phyloP scores from a whole-genome alignment of 2,797 vertebrate genomes.

The Menidia menidia region DNA sequence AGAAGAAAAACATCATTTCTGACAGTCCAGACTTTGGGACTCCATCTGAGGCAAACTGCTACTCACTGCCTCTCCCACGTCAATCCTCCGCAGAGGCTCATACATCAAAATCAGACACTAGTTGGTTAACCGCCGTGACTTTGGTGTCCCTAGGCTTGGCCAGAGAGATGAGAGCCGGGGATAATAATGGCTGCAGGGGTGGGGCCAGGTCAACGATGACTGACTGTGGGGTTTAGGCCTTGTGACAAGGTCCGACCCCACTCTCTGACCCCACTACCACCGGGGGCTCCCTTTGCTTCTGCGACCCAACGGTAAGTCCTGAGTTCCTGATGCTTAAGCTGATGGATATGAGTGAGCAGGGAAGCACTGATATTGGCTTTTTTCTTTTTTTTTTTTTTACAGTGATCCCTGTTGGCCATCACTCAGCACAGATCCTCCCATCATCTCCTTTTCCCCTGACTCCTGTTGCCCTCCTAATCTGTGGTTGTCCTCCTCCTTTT shows the following conservation, averaged over 20 bases:
- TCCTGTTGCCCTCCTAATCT: constrained; percentile 50
- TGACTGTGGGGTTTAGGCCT: constrained; percentile 64
- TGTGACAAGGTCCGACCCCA: constrained; percentile 55
- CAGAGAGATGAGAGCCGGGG: constrained; percentile 48
- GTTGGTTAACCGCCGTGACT: constrained; percentile 49
- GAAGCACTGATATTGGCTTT: constrained; percentile 47
- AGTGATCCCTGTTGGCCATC: constrained; percentile 61
- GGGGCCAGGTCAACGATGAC: constrained; percentile 59
- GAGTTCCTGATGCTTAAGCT: constrained; percentile 44
- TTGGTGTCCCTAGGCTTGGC: constrained; percentile 56
- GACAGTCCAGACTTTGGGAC: constrained; percentile 36
- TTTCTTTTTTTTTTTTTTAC: constrained; percentile 36
- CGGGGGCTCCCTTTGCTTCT: constrained; percentile 17
- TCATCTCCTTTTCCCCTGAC: constrained; percentile 46
- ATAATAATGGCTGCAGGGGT: constrained; percentile 59
- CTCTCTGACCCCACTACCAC: constrained; percentile 44
- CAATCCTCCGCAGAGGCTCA: constrained; percentile 61
- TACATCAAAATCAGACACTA: constrained; percentile 67
- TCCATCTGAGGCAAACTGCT: constrained; percentile 49
- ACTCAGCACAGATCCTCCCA: constrained; percentile 46
- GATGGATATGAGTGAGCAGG: constrained; percentile 40
- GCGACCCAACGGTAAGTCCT: constrained; percentile 15
- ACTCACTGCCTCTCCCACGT: constrained; percentile 56
- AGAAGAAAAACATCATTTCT: constrained; percentile 13
- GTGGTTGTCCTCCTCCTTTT: constrained; percentile 30